Base-by-base conservation (phyloP, 1,140 invertebrate genomes). In the Hypsibius dujardini region DNA sequence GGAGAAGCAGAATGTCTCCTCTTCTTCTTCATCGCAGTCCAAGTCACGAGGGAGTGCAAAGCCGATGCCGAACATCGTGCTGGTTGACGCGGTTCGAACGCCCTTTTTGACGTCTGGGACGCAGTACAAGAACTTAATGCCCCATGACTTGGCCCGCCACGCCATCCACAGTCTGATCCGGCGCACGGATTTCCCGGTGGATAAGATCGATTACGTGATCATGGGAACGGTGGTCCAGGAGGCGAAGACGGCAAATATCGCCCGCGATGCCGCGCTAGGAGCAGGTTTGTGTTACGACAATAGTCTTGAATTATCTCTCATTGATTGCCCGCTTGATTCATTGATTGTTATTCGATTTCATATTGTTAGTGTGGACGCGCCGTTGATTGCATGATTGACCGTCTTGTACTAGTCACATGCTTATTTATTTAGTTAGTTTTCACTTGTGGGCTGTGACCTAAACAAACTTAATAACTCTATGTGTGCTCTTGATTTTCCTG, bases 211-310 rank as follows among this genome's bases (percentile, higher is more conserved):
- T 75, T 98, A 98, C 79, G 90, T 98, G 73, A 83, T 92, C 1
- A 89, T 93, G 80, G 96, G 96, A 60, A 94, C 90, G 45, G 96
- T 99, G 1, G 93, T 98, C 74, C 94, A 97, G 79, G 96, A 99
- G 84, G 90, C 95, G 1, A 93, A 90, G 80, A 98, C 95, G 2
- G 91, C 90, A 1, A 99, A 98, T 80, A 87, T 99, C 75, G 95
- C 87, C 1, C 77, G 86, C 72, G 86, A 86, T 77, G 82, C 78
- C 1, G 75, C 7, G 46, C 28, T 28, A 28, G 28, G 28, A 28
- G 28, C 28, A 28, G 28, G 28, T 28, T 28, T 28, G 28, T 28
- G 28, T 28, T 28, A 28, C 28, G 28, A 28, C 28, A 28, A 28
- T 28, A 28, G 28, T 28, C 28, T 28, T 42, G 79, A 72, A 72